Evolutionary conservation across 2,113 vertebrate genomes (phyloP).

Genomic region (Myrmophylax atrothorax): DNA sequence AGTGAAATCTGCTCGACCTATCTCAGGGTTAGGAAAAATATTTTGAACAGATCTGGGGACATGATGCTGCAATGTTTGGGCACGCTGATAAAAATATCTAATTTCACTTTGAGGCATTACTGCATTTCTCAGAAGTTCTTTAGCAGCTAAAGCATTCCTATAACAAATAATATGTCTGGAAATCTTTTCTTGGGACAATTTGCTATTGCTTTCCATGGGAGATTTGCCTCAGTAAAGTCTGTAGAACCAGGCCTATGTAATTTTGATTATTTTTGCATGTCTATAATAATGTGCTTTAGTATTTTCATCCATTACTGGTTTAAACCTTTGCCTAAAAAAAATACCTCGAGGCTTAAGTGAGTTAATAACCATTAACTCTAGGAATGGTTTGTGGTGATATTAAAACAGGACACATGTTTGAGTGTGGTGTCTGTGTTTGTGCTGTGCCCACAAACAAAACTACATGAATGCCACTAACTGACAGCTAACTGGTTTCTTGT

Average conservation of each 20-base stretch:
- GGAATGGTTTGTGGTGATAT: slow-evolving; percentile 72
- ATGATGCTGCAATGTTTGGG: not conserved
- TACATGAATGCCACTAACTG: slow-evolving; percentile 64
- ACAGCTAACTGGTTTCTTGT: slow-evolving; percentile 63
- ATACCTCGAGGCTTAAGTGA: slow-evolving; percentile 48
- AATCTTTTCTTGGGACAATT: not conserved
- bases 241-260: not conserved
- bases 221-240: not conserved
- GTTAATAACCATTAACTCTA: slow-evolving; percentile 71
- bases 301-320: slow-evolving; percentile 55
- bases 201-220: slow-evolving; percentile 12
- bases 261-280: slow-evolving; percentile 43
- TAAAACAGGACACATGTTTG: slow-evolving; percentile 74
- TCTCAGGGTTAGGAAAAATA: slow-evolving; percentile 28
- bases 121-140: slow-evolving; percentile 19
- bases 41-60: slow-evolving; percentile 27
- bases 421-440: slow-evolving; percentile 72
- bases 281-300: slow-evolving; percentile 45
- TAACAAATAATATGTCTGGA: not conserved
- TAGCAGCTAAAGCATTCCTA: not conserved
- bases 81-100: slow-evolving; percentile 34
- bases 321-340: slow-evolving; percentile 36
- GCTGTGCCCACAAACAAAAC: slow-evolving; percentile 76
- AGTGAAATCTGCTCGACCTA: slow-evolving; percentile 1
- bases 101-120: slow-evolving; percentile 31